These are phyloP conservation scores for Diachrysia chrysitis DNA, from an alignment of 2,888 invertebrate species.

Conservation along the genomic window DNA sequence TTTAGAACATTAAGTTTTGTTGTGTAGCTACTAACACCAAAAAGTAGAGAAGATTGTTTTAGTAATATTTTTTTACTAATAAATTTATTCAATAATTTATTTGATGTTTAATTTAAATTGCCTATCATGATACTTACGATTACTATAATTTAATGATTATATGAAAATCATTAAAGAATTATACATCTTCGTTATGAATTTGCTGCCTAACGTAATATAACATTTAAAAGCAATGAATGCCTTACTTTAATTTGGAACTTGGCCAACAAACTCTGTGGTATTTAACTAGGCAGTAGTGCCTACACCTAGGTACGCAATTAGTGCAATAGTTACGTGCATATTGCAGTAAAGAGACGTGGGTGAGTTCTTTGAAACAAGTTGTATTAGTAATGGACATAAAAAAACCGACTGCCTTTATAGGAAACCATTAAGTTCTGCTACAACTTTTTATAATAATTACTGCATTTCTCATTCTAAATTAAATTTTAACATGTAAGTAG, in stretches of 20 bases:
- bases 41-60: conserved; percentile 79
- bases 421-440: too few species aligned
- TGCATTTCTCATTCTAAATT: too few species aligned
- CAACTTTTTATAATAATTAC: too few species aligned
- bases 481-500: too few species aligned
- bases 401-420: too few species aligned
- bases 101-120: not conserved
- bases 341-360: not conserved
- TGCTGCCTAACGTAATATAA: too few species aligned
- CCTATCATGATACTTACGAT: not conserved
- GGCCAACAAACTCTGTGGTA: not conserved
- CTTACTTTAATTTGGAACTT: not conserved
- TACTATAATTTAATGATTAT: too few species aligned
- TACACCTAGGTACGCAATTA: not conserved
- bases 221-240: too few species aligned
- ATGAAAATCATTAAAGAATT: too few species aligned
- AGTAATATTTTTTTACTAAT: conserved; percentile 79
- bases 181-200: too few species aligned
- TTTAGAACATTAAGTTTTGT: conserved; percentile 74
- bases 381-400: too few species aligned
- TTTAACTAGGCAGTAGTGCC: not conserved
- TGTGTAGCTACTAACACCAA: conserved; percentile 87
- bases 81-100: conserved; percentile 61
- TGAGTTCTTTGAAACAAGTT: not conserved
- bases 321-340: not conserved